Conservation (phyloP, 2,888 invertebrate genomes). For the Andrena praecox region DNA sequence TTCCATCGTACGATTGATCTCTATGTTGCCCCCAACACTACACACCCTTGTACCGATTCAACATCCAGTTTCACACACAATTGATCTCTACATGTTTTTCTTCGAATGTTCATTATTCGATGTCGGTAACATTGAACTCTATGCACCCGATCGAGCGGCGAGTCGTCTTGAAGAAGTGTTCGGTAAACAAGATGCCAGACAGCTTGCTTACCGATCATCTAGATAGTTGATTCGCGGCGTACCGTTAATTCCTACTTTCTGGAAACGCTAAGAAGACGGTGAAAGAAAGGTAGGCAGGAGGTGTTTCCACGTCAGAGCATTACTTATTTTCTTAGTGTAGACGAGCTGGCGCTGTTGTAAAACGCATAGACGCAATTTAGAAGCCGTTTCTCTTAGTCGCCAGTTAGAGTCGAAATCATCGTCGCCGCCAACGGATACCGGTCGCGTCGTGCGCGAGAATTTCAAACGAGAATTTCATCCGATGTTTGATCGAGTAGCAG, state of each 20-base stretch:
- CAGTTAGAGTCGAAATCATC: conserved; percentile 50
- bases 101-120: conserved; percentile 16
- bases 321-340: conserved; percentile 62
- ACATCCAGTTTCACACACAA: not conserved
- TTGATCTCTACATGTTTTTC: not conserved
- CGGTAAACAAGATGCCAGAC: conserved; percentile 4
- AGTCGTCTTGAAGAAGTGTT: conserved; percentile 3
- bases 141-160: not conserved
- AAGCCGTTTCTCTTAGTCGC: conserved; percentile 45
- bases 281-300: conserved; percentile 58
- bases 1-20: not conserved
- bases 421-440: conserved; percentile 11
- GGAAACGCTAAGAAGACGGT: conserved; percentile 42
- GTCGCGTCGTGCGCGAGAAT: conserved; percentile 2
- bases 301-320: conserved; percentile 25
- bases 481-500: not conserved
- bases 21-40: not conserved
- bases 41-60: not conserved
- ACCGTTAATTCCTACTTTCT: conserved; percentile 14
- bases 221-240: conserved; percentile 28
- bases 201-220: conserved; percentile 22
- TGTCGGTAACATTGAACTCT: not conserved
- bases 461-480: conserved; percentile 1
- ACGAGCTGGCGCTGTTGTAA: conserved; percentile 63
- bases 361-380: conserved; percentile 67